Conservation (phyloP, 37 sponge, comb jelly and placozoan species). For the Corticium candelabrum region DNA sequence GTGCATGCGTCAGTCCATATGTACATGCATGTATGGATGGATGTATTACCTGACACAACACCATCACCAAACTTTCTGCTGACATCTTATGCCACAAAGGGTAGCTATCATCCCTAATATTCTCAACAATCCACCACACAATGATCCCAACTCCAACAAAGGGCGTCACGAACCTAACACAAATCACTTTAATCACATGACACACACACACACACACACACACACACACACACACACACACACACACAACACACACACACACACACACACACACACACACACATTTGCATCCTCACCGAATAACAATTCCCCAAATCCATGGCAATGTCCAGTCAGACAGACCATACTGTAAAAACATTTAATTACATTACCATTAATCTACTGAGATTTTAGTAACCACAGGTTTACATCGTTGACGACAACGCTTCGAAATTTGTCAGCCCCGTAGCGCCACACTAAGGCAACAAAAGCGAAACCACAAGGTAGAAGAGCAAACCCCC, state of each 20-base stretch:
- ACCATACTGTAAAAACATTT: slow-evolving; percentile 39
- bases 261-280: slow-evolving; percentile 7
- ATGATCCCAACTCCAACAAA: slow-evolving; percentile 48
- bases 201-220: slow-evolving; percentile 25
- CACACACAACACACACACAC: too few species aligned
- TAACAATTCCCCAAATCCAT: slow-evolving; percentile 49
- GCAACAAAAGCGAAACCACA: slow-evolving; percentile 40
- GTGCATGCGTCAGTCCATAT: too few species aligned
- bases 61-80: neutral
- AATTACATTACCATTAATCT: neutral
- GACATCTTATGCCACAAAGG: neutral
- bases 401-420: slow-evolving; percentile 33
- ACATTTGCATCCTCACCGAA: slow-evolving; percentile 38
- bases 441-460: slow-evolving; percentile 46
- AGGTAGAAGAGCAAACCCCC: slow-evolving; percentile 64
- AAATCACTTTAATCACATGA: too few species aligned
- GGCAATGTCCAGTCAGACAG: slow-evolving; percentile 71
- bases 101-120: slow-evolving; percentile 15
- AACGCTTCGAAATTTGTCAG: slow-evolving; percentile 28
- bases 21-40: too few species aligned
- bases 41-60: neutral
- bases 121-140: slow-evolving; percentile 57
- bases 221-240: slow-evolving; percentile 22
- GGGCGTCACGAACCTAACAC: slow-evolving; percentile 36
- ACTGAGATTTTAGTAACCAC: neutral